phyloP scores from a whole-genome alignment of 2,113 vertebrate species.

The Spilogale gracilis region DNA sequence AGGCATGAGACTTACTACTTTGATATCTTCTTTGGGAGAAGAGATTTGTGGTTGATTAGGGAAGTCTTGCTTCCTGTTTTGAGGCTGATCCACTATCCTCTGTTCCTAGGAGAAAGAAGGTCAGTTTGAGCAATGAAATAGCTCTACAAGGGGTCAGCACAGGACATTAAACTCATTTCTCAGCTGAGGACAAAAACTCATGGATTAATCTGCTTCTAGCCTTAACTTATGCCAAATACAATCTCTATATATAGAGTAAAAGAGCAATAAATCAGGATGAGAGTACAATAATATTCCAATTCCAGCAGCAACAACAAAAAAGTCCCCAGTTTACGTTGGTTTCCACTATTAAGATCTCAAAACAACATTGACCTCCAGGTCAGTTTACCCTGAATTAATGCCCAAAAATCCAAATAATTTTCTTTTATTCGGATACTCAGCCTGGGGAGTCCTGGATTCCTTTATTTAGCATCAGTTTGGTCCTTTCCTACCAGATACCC shows the following conservation, averaged over 20 bases:
- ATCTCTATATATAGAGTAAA: not conserved
- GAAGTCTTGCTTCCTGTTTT: not conserved
- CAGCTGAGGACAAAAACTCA: not conserved
- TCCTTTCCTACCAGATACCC: not conserved
- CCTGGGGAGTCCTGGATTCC: not conserved
- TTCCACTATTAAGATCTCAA: not conserved
- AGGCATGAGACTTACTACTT: not conserved
- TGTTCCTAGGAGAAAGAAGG: not conserved
- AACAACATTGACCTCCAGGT: not conserved
- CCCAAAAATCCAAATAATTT: not conserved
- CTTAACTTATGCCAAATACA: not conserved
- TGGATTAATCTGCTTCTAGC: not conserved
- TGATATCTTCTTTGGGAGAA: not conserved
- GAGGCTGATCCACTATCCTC: not conserved
- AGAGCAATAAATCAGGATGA: not conserved
- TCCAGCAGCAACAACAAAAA: not conserved
- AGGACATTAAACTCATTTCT: not conserved
- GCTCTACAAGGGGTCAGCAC: not conserved
- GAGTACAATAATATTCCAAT: not conserved
- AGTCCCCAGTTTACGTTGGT: not conserved
- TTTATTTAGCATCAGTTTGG: not conserved
- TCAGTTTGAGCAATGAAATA: not conserved
- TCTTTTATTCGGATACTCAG: not conserved
- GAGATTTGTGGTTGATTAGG: not conserved
- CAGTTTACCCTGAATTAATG: not conserved